Evolutionary conservation across 2,113 vertebrate genomes (phyloP), one percentile per base, ranked within the genome.

Genomic region (Hyaena hyaena): DNA sequence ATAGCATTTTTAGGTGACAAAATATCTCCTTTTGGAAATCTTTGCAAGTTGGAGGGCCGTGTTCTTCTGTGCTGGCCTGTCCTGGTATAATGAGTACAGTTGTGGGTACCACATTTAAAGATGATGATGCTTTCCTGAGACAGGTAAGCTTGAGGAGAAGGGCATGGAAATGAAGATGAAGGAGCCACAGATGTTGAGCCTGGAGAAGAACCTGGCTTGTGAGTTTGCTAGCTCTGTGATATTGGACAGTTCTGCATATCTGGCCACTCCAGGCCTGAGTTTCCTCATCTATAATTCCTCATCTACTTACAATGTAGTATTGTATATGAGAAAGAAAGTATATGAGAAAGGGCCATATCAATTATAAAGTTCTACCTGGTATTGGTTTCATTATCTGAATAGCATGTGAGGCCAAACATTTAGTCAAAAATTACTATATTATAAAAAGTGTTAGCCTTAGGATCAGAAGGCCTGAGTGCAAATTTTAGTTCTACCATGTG

Each of bases 21-120:
- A 96, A 84, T 87, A 84, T 81, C 26, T 89, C 33, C 55, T 77
- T 95, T 93, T 89, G 31, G 43, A 91, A 96, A 96, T 89, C 24
- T 89, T 9, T 90, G 28, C 19, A 88, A 73, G 19, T 71, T 77
- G 45, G 88, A 94, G 39, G 45, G 5, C 43, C 31, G 17, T 74
- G 74, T 92, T 92, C 45, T 96, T 97, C 61, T 87, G 24, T 74
- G 35, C 31, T 92, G 45, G 11, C 88, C 50, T 95, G n/a, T 53
- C 50, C 81, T 69, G 39, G 16, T 33, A 3, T 26, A 55, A 6
- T 81, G 39, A 43, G 43, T 39, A 76, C 14, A 55, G 24, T 35
- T 76, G 35, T 93, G 23, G 28, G 24, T 77, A 1, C 11, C 11
- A 10, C 15, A 16, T 50, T 11, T 76, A 89, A 93, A 96, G 28